Conservation (phyloP, 2,888 invertebrate genomes). For the Bombylius discolor region DNA sequence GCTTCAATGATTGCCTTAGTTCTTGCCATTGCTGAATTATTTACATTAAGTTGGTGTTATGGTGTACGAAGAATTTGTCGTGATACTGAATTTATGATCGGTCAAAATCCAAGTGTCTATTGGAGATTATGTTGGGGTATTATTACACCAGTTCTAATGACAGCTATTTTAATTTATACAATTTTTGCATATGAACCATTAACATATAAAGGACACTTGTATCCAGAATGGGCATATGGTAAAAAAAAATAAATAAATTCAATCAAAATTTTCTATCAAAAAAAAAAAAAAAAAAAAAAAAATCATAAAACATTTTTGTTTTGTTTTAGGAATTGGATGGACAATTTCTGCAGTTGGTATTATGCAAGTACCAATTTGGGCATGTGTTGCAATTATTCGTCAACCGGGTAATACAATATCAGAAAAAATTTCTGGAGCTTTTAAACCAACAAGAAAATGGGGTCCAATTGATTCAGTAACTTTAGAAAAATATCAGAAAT, state of each 20-base stretch:
- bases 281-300: background rate
- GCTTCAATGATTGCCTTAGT: slow-evolving; percentile 61
- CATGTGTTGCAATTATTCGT: slow-evolving; percentile 26
- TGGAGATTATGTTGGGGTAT: slow-evolving; percentile 72
- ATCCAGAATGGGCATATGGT: slow-evolving; percentile 52
- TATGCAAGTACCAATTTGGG: slow-evolving; percentile 39
- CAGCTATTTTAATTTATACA: slow-evolving; percentile 58
- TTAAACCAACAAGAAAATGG: slow-evolving; percentile 42
- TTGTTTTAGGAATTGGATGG: slow-evolving; percentile 36
- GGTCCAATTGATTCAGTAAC: slow-evolving; percentile 41
- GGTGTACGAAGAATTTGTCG: slow-evolving; percentile 51
- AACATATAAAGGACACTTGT: slow-evolving; percentile 44
- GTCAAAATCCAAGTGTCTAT: slow-evolving; percentile 51
- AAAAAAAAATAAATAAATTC: slow-evolving; percentile 19
- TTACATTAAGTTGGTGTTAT: slow-evolving; percentile 62
- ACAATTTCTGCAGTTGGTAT: slow-evolving; percentile 39
- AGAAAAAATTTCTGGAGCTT: slow-evolving; percentile 34
- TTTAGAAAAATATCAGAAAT: slow-evolving; percentile 41
- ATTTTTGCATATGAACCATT: slow-evolving; percentile 46
- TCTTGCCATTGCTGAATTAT: slow-evolving; percentile 50
- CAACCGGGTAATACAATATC: slow-evolving; percentile 25
- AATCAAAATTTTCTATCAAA: background rate
- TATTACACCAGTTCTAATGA: slow-evolving; percentile 57
- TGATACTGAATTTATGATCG: slow-evolving; percentile 72
- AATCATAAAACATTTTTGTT: background rate